These are phyloP conservation scores for Bembecia ichneumoniformis DNA, from an alignment of 2,888 invertebrate genomes.

Conservation along the genomic window DNA sequence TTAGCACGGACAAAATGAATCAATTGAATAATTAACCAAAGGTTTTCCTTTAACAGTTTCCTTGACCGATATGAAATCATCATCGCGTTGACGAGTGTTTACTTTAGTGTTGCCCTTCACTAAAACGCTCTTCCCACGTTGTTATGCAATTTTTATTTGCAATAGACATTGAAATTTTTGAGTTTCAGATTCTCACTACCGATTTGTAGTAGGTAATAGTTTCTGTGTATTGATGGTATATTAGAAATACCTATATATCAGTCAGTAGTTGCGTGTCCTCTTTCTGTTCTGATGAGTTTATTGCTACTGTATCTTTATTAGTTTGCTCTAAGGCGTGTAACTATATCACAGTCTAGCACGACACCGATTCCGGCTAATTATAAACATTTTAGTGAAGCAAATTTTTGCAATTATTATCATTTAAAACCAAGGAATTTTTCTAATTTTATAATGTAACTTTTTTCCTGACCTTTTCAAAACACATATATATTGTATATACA, in stretches of 20 bases:
- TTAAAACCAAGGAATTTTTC: too few species aligned
- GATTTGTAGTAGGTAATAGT: too few species aligned
- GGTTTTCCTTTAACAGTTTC: slow-evolving; percentile 45
- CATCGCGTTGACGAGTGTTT: slow-evolving; percentile 44
- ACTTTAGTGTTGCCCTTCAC: slow-evolving; percentile 48
- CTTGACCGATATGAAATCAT: slow-evolving; percentile 65
- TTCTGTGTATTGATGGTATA: neutral
- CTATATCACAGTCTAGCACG: neutral
- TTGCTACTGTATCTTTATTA: slow-evolving; percentile 21
- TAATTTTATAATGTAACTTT: too few species aligned
- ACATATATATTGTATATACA: too few species aligned
- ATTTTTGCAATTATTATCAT: neutral
- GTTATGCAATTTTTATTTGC: slow-evolving; percentile 29
- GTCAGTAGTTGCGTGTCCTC: slow-evolving; percentile 21
- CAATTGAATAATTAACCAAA: slow-evolving; percentile 7
- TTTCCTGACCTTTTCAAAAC: too few species aligned
- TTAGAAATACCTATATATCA: neutral
- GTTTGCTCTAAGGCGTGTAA: slow-evolving; percentile 4
- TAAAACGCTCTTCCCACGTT: slow-evolving; percentile 37
- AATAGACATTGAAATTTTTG: neutral
- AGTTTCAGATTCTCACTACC: too few species aligned
- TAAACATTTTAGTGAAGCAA: neutral
- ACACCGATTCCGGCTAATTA: neutral
- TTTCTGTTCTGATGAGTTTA: slow-evolving; percentile 24
- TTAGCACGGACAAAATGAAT: neutral